Evolutionary conservation across 1,140 invertebrate genomes (phyloP), one percentile per base, ranked within the genome.

Genomic region (Sitobion miscanthi): DNA sequence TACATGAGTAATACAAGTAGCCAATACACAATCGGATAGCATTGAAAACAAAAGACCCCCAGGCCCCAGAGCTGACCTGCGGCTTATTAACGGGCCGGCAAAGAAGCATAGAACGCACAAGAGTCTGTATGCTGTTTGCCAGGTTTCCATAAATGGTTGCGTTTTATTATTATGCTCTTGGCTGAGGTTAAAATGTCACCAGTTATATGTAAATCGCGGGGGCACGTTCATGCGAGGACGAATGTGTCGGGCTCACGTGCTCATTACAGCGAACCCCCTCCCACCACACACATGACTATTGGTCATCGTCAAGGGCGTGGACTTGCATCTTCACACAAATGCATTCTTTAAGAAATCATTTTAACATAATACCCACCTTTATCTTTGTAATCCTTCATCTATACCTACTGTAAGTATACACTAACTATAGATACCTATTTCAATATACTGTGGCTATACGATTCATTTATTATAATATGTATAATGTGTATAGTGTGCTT

Each of bases 91-190:
- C 90, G 45, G 90, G n/a, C n/a, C 52, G 88, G 54, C 38, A 62
- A 90, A 62, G 54, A 90, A 30, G 54, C 52, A 35, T 49, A 35
- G 47, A 52, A 88, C 47, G n/a, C 86, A 54, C 86, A 87, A 57
- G 21, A 45, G 89, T 23, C 54, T 30, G 57, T 90, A 57, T 90
- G 57, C 89, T 62, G 57, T 77, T 47, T n/a, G 23, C 91, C 91
- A 42, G 91, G 91, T 92, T 92, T 85, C 91, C 91, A 85, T 92
- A 92, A 92, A 92, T 92, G 91, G 91, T 92, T 23, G 91, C n/a
- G 49, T 92, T 92, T 92, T 92, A 54, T 92, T 92, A 85, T 92
- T 92, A 47, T 54, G 91, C 77, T 92, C 77, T 52, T n/a, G 77
- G 91, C 11, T 38, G 91, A 92, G 91, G 91, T 92, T 35, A 54